Evolutionary conservation across 2,797 vertebrate species (phyloP), one percentile per base, ranked within the genome.

Genomic region (Eulemur mongoz): DNA sequence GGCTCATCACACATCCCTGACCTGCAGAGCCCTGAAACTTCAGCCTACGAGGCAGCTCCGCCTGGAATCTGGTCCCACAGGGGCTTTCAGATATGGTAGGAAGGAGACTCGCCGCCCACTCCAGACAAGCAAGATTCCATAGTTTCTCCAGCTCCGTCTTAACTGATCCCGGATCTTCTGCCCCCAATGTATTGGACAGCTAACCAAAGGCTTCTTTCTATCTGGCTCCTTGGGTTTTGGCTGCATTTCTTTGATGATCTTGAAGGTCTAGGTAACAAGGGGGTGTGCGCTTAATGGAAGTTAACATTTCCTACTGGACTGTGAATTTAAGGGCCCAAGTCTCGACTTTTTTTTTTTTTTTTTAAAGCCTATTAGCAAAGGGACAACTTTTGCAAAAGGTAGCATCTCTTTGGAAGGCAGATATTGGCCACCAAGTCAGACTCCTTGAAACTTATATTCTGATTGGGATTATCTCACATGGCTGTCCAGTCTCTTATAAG

Each of bases 351-450:
- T 76, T 23, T 50, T 9, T 70, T 72, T 63, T 25, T 76, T 84
- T 79, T 79, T 23, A 4, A 4, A 89, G 65, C 78, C 35, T 89
- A 69, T 15, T 72, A 50, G 67, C 30, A 81, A 89, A 72, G 92
- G 70, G 43, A 32, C 22, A 52, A 61, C 38, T 78, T 86, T 13
- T 65, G 25, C 17, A 80, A 83, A 89, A 81, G 48, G 22, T 27
- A 38, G 48, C 52, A 65, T 87, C 61, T 75, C 73, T 75, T 50
- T 65, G 54, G 94, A 91, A 92, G 80, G 93, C 38, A 89, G 90
- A 61, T 59, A 70, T 18, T 72, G 30, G 90, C 50, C 75, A 89
- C 75, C n/a, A 87, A 61, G 20, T 81, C 84, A 57, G 78, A 59
- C 22, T 92, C 92, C 57, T 78, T 14, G 43, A 83, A 45, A 30